Conservation (phyloP, 2,888 invertebrate genomes). For the Melieria crassipennis region DNA sequence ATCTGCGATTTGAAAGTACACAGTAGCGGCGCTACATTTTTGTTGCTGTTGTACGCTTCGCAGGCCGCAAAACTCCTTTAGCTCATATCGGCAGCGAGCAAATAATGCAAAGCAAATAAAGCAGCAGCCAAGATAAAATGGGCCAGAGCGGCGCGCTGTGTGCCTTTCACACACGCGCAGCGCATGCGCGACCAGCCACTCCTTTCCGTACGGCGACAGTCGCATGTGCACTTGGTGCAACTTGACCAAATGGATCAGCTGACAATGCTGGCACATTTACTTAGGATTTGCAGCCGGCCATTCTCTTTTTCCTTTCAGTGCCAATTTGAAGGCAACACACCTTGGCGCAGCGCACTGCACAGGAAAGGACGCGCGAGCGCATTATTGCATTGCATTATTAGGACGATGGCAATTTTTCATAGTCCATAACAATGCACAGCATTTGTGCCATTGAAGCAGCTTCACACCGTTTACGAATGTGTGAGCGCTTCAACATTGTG, state of each 20-base stretch:
- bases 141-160: background rate
- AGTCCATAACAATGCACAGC: too few relatives aligned
- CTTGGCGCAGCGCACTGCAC: too few relatives aligned
- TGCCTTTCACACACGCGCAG: constrained; percentile 16
- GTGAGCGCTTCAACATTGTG: too few relatives aligned
- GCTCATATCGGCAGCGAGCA: background rate
- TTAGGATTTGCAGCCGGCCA: background rate
- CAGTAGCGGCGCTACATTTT: constrained; percentile 3
- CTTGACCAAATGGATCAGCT: background rate
- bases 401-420: too few relatives aligned
- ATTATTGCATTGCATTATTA: too few relatives aligned
- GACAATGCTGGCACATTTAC: background rate
- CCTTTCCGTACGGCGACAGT: background rate
- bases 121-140: background rate
- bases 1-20: constrained; percentile 29
- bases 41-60: too few relatives aligned
- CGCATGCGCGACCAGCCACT: background rate
- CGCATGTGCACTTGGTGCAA: background rate
- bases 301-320: too few relatives aligned
- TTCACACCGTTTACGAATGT: too few relatives aligned
- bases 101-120: background rate
- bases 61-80: constrained; percentile 4
- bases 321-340: too few relatives aligned
- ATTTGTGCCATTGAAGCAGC: too few relatives aligned
- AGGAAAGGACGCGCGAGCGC: too few relatives aligned